Percentiles rank a stretch among this genome's conserved stretches.
Conservation (phyloP, 2,797 vertebrate genomes). For the Schizothorax lantsangensis region DNA sequence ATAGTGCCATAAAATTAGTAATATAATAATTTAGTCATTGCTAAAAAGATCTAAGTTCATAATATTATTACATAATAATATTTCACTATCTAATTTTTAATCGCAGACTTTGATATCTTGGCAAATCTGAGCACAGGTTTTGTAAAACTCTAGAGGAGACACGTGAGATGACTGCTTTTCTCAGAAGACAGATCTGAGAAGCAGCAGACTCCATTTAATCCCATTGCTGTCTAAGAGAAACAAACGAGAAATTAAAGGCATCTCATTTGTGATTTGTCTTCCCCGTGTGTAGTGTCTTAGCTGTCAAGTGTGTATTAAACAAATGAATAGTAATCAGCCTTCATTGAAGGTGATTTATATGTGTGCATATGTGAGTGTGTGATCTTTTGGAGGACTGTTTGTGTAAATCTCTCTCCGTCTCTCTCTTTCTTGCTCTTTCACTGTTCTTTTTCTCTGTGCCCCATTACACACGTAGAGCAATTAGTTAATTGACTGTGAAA, state of each 20-base stretch:
- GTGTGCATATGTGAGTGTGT: constrained; percentile 8
- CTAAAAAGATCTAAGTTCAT: background rate
- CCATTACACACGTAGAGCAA: constrained; percentile 46
- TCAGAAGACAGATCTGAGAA: background rate
- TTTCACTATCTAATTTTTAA: background rate
- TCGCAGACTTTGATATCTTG: background rate
- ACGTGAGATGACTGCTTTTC: background rate
- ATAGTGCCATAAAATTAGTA: background rate
- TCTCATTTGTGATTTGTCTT: constrained; percentile 21
- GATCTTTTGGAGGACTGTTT: background rate
- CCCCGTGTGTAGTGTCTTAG: background rate
- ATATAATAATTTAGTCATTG: background rate
- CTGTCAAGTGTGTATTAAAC: constrained; percentile 4
- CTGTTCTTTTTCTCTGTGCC: constrained; percentile 7
- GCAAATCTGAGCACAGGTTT: background rate
- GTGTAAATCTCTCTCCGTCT: constrained; percentile 20
- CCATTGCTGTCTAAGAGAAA: background rate
- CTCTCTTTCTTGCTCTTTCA: background rate
- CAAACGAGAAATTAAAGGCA: background rate
- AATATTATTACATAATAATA: background rate
- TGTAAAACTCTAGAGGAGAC: background rate
- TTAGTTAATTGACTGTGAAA: constrained; percentile 60
- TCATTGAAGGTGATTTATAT: constrained; percentile 28
- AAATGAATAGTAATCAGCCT: constrained; percentile 21
- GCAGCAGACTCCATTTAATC: background rate